A percentile compares a stretch with the other conserved stretches of the same genome.
These are phyloP conservation scores for Helogale parvula DNA, from an alignment of 2,113 vertebrate genomes.

Conservation along the genomic window DNA sequence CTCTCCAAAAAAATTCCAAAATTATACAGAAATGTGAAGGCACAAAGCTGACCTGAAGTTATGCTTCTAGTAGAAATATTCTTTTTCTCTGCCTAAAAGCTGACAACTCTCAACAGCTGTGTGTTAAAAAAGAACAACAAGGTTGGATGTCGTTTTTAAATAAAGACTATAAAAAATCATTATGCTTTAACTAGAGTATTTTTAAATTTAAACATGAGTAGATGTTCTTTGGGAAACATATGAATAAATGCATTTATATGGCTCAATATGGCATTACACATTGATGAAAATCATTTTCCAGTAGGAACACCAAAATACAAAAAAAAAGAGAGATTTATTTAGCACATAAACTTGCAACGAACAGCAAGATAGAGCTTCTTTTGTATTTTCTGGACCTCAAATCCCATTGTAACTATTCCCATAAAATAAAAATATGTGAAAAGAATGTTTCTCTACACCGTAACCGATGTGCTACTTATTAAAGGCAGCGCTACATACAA, in stretches of 20 bases:
- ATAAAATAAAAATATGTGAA: conserved; percentile 49
- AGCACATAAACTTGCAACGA: background rate
- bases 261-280: background rate
- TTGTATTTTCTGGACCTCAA: background rate
- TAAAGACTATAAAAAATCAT: background rate
- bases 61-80: background rate
- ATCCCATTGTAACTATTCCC: background rate
- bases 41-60: background rate
- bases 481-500: background rate
- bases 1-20: background rate
- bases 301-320: background rate
- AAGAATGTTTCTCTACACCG: background rate
- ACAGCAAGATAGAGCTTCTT: background rate
- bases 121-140: background rate
- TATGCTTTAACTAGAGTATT: background rate
- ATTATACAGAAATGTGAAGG: background rate
- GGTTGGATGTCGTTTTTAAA: background rate
- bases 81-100: background rate
- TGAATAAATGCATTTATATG: background rate
- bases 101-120: background rate
- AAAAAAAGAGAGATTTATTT: background rate
- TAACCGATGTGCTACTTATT: background rate
- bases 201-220: background rate
- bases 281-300: background rate
- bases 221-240: background rate